phyloP scores from a whole-genome alignment of 2,113 vertebrate genomes.

The Etia nguti region DNA sequence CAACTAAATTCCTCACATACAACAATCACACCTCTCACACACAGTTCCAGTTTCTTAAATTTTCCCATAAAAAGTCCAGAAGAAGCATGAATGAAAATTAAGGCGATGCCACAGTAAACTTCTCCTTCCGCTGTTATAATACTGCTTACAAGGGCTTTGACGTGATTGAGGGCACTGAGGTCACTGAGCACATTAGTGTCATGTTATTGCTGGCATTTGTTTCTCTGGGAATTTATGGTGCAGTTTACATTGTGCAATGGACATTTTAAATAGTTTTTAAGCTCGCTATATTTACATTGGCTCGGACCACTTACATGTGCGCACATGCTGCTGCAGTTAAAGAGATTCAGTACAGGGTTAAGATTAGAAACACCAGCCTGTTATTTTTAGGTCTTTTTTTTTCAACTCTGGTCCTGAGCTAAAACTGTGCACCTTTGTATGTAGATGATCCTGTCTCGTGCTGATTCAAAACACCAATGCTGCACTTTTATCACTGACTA shows the following conservation, averaged over 20 bases:
- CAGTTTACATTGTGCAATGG: not conserved
- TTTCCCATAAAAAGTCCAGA: not conserved
- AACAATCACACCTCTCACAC: not conserved
- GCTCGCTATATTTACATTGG: not conserved
- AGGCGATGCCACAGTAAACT: not conserved
- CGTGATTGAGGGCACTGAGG: not conserved
- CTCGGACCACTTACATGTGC: not conserved
- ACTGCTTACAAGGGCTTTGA: not conserved
- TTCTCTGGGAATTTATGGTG: not conserved
- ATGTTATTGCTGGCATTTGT: not conserved
- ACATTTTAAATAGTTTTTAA: not conserved
- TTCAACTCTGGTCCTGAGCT: not conserved
- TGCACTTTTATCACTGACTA: not conserved
- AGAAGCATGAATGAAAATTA: not conserved
- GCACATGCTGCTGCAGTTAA: not conserved
- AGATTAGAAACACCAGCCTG: not conserved
- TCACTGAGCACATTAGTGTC: not conserved
- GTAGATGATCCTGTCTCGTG: not conserved
- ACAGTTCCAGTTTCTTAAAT: not conserved
- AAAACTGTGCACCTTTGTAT: not conserved
- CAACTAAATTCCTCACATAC: not conserved
- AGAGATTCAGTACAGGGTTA: not conserved
- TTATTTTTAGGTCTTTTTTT: fast-evolving
- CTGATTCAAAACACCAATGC: not conserved
- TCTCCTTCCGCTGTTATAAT: not conserved